Base-by-base conservation (phyloP, 2,888 invertebrate genomes). In the Pyrrhia umbra region DNA sequence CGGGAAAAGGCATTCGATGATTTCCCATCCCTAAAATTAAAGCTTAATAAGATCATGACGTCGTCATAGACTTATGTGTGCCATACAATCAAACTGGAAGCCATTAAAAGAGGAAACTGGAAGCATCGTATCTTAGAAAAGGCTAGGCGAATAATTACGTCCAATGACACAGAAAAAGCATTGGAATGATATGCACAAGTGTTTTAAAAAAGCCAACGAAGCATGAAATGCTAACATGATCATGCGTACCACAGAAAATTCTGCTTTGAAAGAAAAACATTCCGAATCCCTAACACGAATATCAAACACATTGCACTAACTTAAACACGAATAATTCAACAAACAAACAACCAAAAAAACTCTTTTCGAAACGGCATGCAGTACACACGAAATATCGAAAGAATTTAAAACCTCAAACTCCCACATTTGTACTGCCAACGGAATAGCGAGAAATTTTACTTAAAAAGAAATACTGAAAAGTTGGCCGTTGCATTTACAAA, bases 321-420 rank as follows among this genome's bases (percentile, higher is more conserved):
- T 49, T 27, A 40, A 68, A 54, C 54, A 40, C 20, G 9, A 37
- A 68, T 61, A 61, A 42, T 23, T 61, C 45, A 68, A 45, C 42
- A 42, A 21, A 42, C 25, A 30, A n/a, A 15, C 20, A 0, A 10
- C 47, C 42, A 51, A 34, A 66, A 50, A 39, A 54, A 46, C 13
- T 25, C 40, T 37, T 51, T 25, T 8, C 51, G 10, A 21, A 42
- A 10, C 18, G 16, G 15, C 9, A 52, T 10, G 9, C 37, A 25
- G 51, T 46, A 2, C n/a, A n/a, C 13, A 30, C 34, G 47, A 65
- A 71, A 71, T 70, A 70, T 70, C 37, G 69, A 51, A 65, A 59
- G 65, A 70, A 64, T 70, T 70, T 64, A 5, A 68, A 56, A 54
- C 55, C 66, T 46, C 55, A 42, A 40, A 70, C 47, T 18, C 25